Base-by-base conservation (phyloP, 2,888 invertebrate genomes). In the Phalangium opilio region DNA sequence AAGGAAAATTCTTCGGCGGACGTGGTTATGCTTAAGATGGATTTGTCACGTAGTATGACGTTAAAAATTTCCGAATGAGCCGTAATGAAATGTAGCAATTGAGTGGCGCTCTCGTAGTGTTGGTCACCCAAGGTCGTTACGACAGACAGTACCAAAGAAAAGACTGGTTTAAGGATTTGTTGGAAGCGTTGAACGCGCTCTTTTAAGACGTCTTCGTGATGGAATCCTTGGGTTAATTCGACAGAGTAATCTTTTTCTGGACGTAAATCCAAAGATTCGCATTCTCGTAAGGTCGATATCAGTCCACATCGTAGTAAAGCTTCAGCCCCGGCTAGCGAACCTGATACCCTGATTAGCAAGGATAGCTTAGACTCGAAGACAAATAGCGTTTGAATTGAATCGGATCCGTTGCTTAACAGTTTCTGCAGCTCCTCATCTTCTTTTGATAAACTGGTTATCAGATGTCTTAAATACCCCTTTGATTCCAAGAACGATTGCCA, bases 391-490 rank as follows among this genome's bases (percentile, higher is more conserved):
- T 49, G 42, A 18, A 35, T 44, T 15, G 47, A 44, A 41, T 43
- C 47, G 39, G 52, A 45, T 18, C 47, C 47, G 19, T 38, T 50
- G 7, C 46, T 50, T 11, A 48, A 45, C 18, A 52, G 20, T 34
- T 48, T 50, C 27, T 52, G 52, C n/a, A 52, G 33, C 42, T 78
- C 74, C 41, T 74, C 75, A 61, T 89, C 83, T 33, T 83, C 81
- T 50, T 80, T 78, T 50, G 78, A 62, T 48, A 91, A 66, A 50
- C 82, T 81, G 58, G 86, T 83, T 20, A 90, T 79, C 44, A 90
- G 72, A 58, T 83, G 83, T 58, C 83, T 78, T 51, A 91, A 65
- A 60, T 89, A 89, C 11, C 69, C 69, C 50, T 65, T 64, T 8
- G 62, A 59, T 7, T 61, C 58, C 50, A 69, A 54, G 55, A 54